A percentile compares a stretch with the other conserved stretches of the same genome.
Evolutionary conservation across 2,113 vertebrate genomes (phyloP).

Genomic region (Varanus salvator): DNA sequence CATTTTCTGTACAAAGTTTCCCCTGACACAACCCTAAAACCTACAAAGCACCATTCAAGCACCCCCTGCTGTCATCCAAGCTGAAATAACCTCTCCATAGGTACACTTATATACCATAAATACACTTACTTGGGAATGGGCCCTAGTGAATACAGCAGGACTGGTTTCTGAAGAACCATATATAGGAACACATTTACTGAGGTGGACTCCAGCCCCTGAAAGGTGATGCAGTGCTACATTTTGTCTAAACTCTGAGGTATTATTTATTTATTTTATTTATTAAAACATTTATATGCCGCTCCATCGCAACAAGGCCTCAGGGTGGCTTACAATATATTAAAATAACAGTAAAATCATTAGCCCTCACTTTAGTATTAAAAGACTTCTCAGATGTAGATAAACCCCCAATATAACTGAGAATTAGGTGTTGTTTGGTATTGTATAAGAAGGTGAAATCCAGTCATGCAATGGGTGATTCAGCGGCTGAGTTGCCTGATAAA

Average conservation of each 20-base stretch:
- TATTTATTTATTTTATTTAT: no score
- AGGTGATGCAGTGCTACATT: not conserved
- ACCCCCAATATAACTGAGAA: not conserved
- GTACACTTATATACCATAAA: not conserved
- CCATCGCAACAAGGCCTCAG: no score
- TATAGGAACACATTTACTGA: not conserved
- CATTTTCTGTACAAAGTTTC: not conserved
- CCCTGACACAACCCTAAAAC: not conserved
- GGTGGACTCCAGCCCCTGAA: not conserved
- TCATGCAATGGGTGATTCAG: not conserved
- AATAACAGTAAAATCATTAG: no score
- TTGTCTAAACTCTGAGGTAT: not conserved
- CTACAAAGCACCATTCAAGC: not conserved
- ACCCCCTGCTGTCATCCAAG: no score
- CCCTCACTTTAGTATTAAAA: no score
- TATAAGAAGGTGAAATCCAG: conserved; percentile 33
- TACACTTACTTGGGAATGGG: not conserved
- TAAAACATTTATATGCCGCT: no score
- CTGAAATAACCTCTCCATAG: not conserved
- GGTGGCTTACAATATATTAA: no score
- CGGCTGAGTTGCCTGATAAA: not conserved
- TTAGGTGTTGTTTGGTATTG: not conserved
- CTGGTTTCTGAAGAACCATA: not conserved
- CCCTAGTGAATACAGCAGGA: not conserved
- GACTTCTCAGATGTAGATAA: not conserved